Conservation (phyloP, 1,140 invertebrate genomes). For the Drosophila erecta region DNA sequence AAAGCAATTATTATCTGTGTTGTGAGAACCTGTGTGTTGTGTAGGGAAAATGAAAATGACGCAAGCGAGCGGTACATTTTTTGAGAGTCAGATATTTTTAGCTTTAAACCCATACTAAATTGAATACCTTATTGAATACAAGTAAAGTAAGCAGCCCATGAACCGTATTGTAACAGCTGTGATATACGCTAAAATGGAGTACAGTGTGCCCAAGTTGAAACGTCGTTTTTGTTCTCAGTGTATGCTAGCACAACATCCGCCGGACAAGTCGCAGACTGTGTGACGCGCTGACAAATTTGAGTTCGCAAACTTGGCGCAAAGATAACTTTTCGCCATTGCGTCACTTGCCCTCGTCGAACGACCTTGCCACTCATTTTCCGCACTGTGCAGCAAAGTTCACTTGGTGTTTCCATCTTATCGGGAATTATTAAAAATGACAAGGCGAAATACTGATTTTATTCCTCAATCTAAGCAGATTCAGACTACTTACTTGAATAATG, state of each 20-base stretch:
- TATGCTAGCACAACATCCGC: slow-evolving; percentile 1
- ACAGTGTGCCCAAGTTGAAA: too few relatives aligned
- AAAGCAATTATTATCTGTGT: too few relatives aligned
- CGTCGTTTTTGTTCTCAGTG: too few relatives aligned
- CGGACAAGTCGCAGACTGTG: slow-evolving; percentile 15
- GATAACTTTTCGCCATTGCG: slow-evolving; percentile 13
- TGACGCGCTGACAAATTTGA: slow-evolving; percentile 21
- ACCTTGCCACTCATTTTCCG: slow-evolving; percentile 8
- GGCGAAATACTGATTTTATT: not conserved
- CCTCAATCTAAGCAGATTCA: not conserved
- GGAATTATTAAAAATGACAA: not conserved
- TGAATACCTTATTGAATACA: not conserved
- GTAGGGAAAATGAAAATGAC: too few relatives aligned
- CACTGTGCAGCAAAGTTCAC: not conserved
- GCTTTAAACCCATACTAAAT: too few relatives aligned
- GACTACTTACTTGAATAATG: not conserved
- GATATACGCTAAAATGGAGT: too few relatives aligned
- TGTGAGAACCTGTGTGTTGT: too few relatives aligned
- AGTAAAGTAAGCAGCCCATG: too few relatives aligned
- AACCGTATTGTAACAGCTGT: too few relatives aligned
- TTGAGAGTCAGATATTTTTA: too few relatives aligned
- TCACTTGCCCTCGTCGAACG: slow-evolving; percentile 20
- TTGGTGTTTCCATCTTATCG: slow-evolving; percentile 7
- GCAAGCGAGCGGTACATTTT: too few relatives aligned
- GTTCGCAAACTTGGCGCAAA: slow-evolving; percentile 16